Base-by-base conservation (phyloP, 53 echinoderm and acorn worm species). In the Patiria pectinifera region DNA sequence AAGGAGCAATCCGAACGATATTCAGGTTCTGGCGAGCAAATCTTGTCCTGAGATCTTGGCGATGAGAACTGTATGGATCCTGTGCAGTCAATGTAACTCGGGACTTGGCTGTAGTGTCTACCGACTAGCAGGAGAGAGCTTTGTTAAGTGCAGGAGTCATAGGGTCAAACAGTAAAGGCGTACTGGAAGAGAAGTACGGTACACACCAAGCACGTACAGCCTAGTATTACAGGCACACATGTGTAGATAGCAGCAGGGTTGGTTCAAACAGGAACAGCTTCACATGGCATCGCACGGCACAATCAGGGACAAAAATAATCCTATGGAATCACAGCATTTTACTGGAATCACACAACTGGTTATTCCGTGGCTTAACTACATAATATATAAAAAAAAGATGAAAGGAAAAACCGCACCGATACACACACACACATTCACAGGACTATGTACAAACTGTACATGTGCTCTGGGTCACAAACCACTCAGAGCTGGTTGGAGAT, bases 381-480 rank as follows among this genome's bases (percentile, higher is more conserved):
- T 11, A 76, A 35, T 5, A n/a, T 7, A 23, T 21, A 59, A 82
- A 53, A 82, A 82, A 5, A 82, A 23, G n/a, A 22, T 7, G 58
- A 19, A 53, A 18, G 22, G 48, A 19, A 58, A 58, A 6, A 45
- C 59, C 15, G 59, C 82, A 82, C 81, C 9, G 82, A 82, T 18
- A 19, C 24, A 74, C 74, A 74, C 74, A 74, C 22, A 74, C 23
- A 58, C 82, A 59, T 46, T 49, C 82, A 82, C 82, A 82, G 16
- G 82, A 82, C 82, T 82, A 82, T 82, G 82, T 82, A 81, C 81
- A 81, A 81, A 81, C 47, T 19, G 81, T 49, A 82, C 82, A 82
- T 82, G 82, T 82, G 82, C 24, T 16, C 53, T 14, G 59, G 82
- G 82, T 82, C 82, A 49, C 82, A 82, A 45, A 45, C 46, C 46